Base-by-base conservation (phyloP, 2,888 invertebrate genomes). In the Resseliella maxima region DNA sequence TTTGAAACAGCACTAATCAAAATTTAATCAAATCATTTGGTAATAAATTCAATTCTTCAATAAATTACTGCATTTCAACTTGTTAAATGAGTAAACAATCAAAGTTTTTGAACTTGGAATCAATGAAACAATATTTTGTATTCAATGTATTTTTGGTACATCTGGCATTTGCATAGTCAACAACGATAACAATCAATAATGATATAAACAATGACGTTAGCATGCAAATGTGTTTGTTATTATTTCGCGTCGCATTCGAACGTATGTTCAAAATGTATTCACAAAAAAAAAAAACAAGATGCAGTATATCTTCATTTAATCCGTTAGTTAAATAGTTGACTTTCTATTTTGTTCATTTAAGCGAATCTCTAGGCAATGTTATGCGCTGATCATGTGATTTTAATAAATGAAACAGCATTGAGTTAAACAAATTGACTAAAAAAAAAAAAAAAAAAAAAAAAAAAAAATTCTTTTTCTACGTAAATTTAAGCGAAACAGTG, bases 141-240 rank as follows among this genome's bases (percentile, higher is more conserved):
- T 50, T 50, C 50, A 50, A 18, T 10, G 2, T 6, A 21, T 8
- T 50, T 18, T 10, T 3, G 50, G 50, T 18, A 59, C 59, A 24
- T 59, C 59, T 59, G n/a, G 59, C 8, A 24, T 59, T 59, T 24
- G 24, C 59, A 24, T 24, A 59, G 59, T 24, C 59, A 24, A n/a
- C n/a, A n/a, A 1, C n/a, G 59, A 59, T 59, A 59, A 59, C 59
- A 24, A 59, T 59, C 59, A 59, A 24, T 24, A 59, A 59, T 59
- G 59, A 3, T 59, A 24, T 24, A 59, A 59, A 24, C 24, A 59
- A 24, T 50, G 2, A 2, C 18, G 18, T 50, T 50, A 50, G 18
- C 18, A 18, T 50, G 8, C 8, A 50, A 50, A 50, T 50, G 8
- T 18, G 18, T 50, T 18, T 15, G 46, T 15, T 24, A 24, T 24